Conservation (phyloP, 2,113 vertebrate species). For the Platichthys stellatus region DNA sequence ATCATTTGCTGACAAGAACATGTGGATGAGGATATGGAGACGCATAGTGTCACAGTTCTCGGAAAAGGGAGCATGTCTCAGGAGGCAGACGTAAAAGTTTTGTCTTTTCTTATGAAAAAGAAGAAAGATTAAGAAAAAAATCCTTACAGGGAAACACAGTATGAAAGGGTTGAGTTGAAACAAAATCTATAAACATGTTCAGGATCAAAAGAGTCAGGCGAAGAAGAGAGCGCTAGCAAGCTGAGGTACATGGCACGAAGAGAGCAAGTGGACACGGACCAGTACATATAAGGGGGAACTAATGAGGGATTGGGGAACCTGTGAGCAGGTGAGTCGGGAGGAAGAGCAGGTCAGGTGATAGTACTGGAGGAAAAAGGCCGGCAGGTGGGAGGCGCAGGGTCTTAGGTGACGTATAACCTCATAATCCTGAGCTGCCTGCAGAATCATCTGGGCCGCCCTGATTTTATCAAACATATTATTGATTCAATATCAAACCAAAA, state of each 20-base stretch:
- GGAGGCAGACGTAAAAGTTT: not conserved
- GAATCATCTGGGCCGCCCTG: not conserved
- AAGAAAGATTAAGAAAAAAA: not conserved
- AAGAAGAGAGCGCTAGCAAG: not conserved
- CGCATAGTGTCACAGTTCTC: not conserved
- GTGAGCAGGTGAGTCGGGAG: not conserved
- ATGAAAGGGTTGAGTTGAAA: no score
- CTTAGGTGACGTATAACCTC: not conserved
- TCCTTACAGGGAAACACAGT: not conserved
- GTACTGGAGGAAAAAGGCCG: not conserved
- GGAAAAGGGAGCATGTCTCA: not conserved
- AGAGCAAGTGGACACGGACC: not conserved
- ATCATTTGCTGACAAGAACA: conserved; percentile 31
- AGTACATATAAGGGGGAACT: not conserved
- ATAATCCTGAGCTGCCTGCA: no score
- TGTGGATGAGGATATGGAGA: conserved; percentile 38
- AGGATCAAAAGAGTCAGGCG: not conserved
- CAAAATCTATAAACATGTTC: not conserved
- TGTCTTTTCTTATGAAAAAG: not conserved
- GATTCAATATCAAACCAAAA: not conserved
- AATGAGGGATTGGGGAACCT: not conserved
- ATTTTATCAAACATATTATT: not conserved
- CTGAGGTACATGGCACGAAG: not conserved
- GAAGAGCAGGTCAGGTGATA: no score
- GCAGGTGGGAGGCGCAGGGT: not conserved